phyloP scores from a whole-genome alignment of 2,888 invertebrate species.

The Hydrotaea diabolus region DNA sequence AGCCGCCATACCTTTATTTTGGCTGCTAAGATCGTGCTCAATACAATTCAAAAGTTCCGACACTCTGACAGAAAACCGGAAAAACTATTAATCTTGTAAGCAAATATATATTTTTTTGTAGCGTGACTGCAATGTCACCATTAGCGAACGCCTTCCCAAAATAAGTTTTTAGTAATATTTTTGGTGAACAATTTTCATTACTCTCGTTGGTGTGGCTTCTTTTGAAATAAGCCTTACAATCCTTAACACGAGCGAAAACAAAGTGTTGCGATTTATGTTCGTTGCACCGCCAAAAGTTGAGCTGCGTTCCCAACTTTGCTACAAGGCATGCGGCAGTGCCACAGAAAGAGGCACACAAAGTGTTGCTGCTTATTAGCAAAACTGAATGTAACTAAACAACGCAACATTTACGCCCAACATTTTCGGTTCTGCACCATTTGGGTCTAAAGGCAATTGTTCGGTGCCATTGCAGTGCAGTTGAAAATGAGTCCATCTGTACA shows the following conservation, averaged over 20 bases:
- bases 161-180: conserved; percentile 22
- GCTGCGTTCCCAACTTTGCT: conserved; percentile 38
- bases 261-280: conserved; percentile 63
- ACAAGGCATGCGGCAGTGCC: conserved; percentile 54
- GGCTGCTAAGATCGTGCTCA: too few relatives aligned
- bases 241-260: neutral
- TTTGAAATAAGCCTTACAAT: conserved; percentile 16
- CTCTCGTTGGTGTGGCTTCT: conserved; percentile 16
- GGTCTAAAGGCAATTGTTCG: conserved; percentile 32
- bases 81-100: too few relatives aligned
- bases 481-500: conserved; percentile 62
- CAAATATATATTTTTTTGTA: too few relatives aligned
- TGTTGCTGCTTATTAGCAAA: conserved; percentile 67
- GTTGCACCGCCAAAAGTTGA: conserved; percentile 10
- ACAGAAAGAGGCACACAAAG: conserved; percentile 24
- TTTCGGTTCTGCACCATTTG: conserved; percentile 33
- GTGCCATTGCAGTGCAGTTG: conserved; percentile 32
- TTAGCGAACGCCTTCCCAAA: neutral
- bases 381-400: conserved; percentile 61
- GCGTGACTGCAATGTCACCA: neutral
- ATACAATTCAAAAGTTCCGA: too few relatives aligned
- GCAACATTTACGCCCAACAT: conserved; percentile 67
- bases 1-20: too few relatives aligned
- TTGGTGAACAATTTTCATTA: conserved; percentile 35
- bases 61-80: too few relatives aligned